Evolutionary conservation across 1,140 invertebrate genomes (phyloP).

Genomic region (Drosophila oshimai): DNA sequence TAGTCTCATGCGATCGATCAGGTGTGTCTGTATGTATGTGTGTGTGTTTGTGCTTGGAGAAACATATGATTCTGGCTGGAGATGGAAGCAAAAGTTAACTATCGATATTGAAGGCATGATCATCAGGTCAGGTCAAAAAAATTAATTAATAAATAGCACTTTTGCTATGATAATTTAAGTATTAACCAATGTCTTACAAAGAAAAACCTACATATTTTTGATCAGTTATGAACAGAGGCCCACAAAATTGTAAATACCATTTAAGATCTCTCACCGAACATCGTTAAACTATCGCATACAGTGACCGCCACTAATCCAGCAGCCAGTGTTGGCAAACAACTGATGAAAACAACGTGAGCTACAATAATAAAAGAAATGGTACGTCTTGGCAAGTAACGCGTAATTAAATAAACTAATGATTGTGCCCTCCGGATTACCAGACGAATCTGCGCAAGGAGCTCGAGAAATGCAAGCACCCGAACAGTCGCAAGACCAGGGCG

Average conservation of each 20-base stretch:
- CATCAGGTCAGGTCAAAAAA: too few relatives aligned
- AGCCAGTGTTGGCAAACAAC: conserved; percentile 7
- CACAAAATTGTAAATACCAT: too few relatives aligned
- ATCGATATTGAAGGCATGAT: conserved; percentile 10
- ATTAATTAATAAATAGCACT: too few relatives aligned
- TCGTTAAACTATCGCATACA: not conserved
- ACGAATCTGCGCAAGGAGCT: conserved; percentile 83
- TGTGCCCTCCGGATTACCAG: conserved; percentile 3
- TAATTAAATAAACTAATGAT: not conserved
- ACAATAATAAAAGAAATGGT: conserved; percentile 4
- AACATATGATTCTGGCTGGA: conserved; percentile 25
- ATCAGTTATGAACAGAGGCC: too few relatives aligned
- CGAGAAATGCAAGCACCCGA: conserved; percentile 88
- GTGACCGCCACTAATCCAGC: not conserved
- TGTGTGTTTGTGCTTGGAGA: not conserved
- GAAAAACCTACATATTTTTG: too few relatives aligned
- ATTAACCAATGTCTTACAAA: too few relatives aligned
- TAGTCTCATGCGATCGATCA: conserved; percentile 13
- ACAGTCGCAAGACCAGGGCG: conserved; percentile 89
- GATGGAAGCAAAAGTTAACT: not conserved
- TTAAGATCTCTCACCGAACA: too few relatives aligned
- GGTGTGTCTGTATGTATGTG: not conserved
- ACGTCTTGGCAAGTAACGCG: not conserved
- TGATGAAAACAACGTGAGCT: conserved; percentile 26
- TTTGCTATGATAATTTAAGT: not conserved